phyloP scores from a whole-genome alignment of 1,140 invertebrate species.

The Cardiocondyla obscurior region DNA sequence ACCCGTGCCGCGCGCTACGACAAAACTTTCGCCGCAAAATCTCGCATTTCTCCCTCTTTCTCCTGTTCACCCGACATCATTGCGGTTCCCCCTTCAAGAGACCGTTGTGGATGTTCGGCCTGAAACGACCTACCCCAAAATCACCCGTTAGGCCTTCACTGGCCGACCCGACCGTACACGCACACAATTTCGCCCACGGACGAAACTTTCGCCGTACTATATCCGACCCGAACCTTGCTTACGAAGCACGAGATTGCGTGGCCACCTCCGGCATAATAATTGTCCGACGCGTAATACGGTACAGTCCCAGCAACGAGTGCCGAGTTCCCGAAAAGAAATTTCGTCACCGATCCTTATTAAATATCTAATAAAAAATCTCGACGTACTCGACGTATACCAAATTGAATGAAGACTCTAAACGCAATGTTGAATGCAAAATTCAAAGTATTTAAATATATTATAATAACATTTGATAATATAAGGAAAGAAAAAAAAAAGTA shows the following conservation, averaged over 20 bases:
- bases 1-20: slow-evolving; percentile 40
- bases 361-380: no score
- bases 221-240: slow-evolving; percentile 82
- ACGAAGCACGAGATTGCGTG: slow-evolving; percentile 74
- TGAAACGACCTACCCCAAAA: slow-evolving; percentile 81
- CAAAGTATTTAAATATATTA: not conserved
- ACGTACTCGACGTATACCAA: not conserved
- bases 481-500: slow-evolving; percentile 23
- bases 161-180: not conserved
- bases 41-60: slow-evolving; percentile 54
- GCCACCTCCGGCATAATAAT: slow-evolving; percentile 71
- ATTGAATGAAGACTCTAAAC: not conserved
- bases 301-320: slow-evolving; percentile 65
- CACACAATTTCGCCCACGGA: slow-evolving; percentile 65
- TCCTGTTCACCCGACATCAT: not conserved
- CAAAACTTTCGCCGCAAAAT: slow-evolving; percentile 67
- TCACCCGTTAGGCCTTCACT: slow-evolving; percentile 74
- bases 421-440: not conserved
- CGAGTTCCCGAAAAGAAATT: slow-evolving; percentile 21
- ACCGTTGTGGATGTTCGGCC: slow-evolving; percentile 15
- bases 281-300: slow-evolving; percentile 70
- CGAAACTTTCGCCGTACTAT: slow-evolving; percentile 75
- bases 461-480: slow-evolving; percentile 6
- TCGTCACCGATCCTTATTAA: not conserved
- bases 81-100: slow-evolving; percentile 3